Conservation (phyloP, 2,888 invertebrate genomes). For the Harpalus rubripes region DNA sequence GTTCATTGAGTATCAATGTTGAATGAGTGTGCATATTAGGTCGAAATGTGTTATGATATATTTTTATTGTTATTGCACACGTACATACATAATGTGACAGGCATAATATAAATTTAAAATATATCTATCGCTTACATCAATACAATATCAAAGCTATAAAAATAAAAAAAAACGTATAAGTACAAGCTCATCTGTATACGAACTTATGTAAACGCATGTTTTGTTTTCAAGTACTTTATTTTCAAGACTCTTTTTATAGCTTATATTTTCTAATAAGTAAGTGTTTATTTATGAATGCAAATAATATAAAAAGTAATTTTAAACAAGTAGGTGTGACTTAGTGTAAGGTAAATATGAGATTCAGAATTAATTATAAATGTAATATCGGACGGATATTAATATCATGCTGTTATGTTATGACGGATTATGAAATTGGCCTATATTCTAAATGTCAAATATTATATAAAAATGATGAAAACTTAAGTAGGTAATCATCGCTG, state of each 20-base stretch:
- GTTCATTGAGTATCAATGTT: too few relatives aligned
- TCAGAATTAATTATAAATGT: neutral
- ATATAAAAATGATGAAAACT: neutral
- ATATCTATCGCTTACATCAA: neutral
- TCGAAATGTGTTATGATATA: neutral
- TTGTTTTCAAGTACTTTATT: neutral
- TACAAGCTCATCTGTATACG: neutral
- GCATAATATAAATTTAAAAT: neutral
- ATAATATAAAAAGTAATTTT: neutral
- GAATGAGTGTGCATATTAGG: neutral
- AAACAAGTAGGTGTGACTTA: neutral
- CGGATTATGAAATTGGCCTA: neutral
- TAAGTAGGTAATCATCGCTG: too few relatives aligned
- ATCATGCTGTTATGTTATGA: neutral
- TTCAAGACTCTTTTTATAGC: neutral
- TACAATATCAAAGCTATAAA: neutral
- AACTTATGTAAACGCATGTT: neutral
- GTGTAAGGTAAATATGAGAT: neutral
- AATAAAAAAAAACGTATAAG: neutral
- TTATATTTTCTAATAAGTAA: neutral
- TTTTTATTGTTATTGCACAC: neutral
- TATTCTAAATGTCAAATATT: neutral
- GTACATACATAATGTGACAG: neutral
- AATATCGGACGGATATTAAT: neutral
- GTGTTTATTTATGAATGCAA: neutral